Base-by-base conservation (phyloP, 2,113 vertebrate species). In the Microtus montanus region DNA sequence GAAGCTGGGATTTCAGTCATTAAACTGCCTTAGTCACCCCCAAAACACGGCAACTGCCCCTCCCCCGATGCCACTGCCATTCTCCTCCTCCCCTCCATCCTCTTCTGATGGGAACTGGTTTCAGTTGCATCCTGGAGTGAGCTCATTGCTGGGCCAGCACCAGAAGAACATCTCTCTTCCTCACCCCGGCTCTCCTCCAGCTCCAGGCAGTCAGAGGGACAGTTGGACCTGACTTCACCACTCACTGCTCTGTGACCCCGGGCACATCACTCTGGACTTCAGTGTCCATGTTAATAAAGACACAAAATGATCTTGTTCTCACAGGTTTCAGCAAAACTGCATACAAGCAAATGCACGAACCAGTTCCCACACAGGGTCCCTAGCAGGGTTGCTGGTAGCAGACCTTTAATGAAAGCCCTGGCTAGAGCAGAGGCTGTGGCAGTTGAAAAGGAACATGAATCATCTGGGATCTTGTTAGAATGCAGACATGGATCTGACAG, bases 101-200 rank as follows among this genome's bases (percentile, higher is more conserved):
- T 87, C n/a, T 71, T 87, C 35, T 61, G 54, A 64, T 86, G 73
- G 73, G 49, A 95, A 63, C 24, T 12, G 88, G 92, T 90, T 96
- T 97, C 74, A 54, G 9, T 96, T 97, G 90, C 88, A 95, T 79
- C 80, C 92, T 79, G 89, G 90, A 96, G 68, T 97, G 97, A 98
- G 96, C 91, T 97, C 83, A 97, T 97, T 58, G 85, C 96, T 94
- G 96, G 92, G 93, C 68, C 85, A 0, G 73, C 61, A 95, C 89
- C 96, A 97, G 47, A 83, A 63, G 28, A 58, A 24, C 47, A 30
- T n/a, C 26, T 41, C 58, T 41, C 38, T 44, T 80, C 49, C 71
- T n/a, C 0, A 3, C 22, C 20, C 28, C 24, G 11, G 2, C 58
- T 58, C 30, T 87, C 10, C 66, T 87, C 77, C 61, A 63, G 84